These are phyloP conservation scores for Kuschelorhynchus macadamiae DNA, from an alignment of 2,888 invertebrate genomes.

Conservation along the genomic window DNA sequence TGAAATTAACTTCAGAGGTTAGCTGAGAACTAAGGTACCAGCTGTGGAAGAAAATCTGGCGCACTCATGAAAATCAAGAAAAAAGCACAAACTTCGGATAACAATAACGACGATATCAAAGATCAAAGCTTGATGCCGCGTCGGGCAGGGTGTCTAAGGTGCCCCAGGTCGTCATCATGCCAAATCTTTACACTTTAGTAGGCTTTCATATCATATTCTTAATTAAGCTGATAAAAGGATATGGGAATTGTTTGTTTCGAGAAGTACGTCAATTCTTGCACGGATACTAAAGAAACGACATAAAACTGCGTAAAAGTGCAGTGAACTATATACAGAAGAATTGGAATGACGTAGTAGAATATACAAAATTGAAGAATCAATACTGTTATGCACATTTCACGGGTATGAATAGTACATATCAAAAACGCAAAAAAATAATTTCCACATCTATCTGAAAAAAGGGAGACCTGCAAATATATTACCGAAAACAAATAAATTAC, in stretches of 20 bases:
- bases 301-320: background rate
- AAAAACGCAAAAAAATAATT: background rate
- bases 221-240: too few relatives aligned
- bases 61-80: background rate
- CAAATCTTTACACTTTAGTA: too few relatives aligned
- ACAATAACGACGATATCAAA: too few relatives aligned
- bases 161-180: too few relatives aligned
- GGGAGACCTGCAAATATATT: background rate
- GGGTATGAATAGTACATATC: background rate
- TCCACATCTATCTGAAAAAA: background rate
- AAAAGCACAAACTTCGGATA: background rate
- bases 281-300: background rate
- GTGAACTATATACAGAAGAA: background rate
- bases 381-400: background rate
- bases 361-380: background rate
- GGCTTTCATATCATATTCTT: too few relatives aligned
- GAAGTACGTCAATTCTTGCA: too few relatives aligned
- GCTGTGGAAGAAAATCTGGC: conserved; percentile 9
- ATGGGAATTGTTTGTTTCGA: too few relatives aligned
- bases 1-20: too few relatives aligned
- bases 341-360: background rate
- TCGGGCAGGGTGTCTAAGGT: too few relatives aligned
- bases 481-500: background rate
- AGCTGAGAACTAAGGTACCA: conserved; percentile 16
- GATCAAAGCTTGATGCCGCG: too few relatives aligned